A percentile compares a stretch with the other conserved stretches of the same genome.
Conservation (phyloP, 1,140 invertebrate species). For the Macrobrachium rosenbergii region DNA sequence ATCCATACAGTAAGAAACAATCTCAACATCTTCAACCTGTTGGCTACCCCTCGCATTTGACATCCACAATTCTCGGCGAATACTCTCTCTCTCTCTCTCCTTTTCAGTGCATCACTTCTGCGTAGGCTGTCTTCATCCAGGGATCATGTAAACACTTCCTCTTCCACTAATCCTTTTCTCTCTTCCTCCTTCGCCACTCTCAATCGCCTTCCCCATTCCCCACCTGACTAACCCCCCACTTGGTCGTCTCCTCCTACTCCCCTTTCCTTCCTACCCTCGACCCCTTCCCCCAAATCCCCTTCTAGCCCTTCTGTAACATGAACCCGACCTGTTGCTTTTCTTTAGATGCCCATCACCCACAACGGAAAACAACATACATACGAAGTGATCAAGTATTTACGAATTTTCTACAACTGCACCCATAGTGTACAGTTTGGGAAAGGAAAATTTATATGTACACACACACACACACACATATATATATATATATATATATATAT, state of each 20-base stretch:
- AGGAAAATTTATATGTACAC: too few species aligned
- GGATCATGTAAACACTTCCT: neutral
- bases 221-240: too few species aligned
- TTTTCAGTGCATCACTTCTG: neutral
- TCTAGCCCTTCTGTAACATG: neutral
- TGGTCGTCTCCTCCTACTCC: neutral
- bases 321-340: too few species aligned
- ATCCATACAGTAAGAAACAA: neutral
- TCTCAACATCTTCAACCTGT: neutral
- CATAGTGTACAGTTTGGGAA: too few species aligned
- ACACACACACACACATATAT: too few species aligned
- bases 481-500: too few species aligned
- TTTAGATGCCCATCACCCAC: too few species aligned
- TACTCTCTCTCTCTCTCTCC: conserved; percentile 18
- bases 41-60: neutral
- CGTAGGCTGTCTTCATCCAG: neutral
- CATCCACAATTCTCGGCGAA: neutral
- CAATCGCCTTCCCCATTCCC: too few species aligned
- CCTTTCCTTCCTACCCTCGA: neutral
- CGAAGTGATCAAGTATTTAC: too few species aligned
- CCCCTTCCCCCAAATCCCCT: neutral
- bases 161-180: neutral
- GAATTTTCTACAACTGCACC: too few species aligned
- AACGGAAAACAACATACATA: too few species aligned
- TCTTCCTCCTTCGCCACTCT: neutral